Evolutionary conservation across 2,797 vertebrate genomes (phyloP).

Genomic region (Sarcoramphus papa): DNA sequence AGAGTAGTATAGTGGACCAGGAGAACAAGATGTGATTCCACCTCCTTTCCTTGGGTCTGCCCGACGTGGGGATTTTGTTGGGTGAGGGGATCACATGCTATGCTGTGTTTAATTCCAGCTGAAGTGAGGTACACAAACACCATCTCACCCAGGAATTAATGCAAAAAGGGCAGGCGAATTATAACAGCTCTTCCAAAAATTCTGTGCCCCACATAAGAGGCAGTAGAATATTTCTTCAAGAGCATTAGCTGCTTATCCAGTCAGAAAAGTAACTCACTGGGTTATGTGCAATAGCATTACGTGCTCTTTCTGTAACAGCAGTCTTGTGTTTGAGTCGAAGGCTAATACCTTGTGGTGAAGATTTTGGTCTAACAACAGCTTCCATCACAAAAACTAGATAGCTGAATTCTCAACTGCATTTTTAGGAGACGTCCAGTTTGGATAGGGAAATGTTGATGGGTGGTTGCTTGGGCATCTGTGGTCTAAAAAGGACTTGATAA

Average conservation of each 20-base stretch:
- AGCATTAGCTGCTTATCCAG: background rate
- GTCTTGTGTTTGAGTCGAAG: background rate
- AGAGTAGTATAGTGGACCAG: background rate
- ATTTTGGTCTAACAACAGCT: background rate
- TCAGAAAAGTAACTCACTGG: background rate
- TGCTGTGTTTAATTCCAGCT: background rate
- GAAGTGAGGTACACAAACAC: background rate
- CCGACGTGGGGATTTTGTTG: accelerated
- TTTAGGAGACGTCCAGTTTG: background rate
- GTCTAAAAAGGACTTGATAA: background rate
- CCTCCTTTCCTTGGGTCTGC: background rate
- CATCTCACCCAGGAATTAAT: background rate
- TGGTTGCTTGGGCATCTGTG: background rate
- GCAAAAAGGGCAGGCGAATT: background rate
- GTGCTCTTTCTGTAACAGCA: background rate
- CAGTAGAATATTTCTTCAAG: background rate
- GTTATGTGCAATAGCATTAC: background rate
- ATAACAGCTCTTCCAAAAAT: background rate
- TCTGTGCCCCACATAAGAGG: background rate
- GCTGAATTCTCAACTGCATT: background rate
- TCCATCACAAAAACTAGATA: background rate
- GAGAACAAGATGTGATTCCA: background rate
- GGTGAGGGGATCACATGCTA: accelerated
- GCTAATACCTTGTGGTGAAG: background rate
- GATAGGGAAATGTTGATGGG: background rate